phyloP scores from a whole-genome alignment of 23 tunicate species.

The Ascidia mentula region DNA sequence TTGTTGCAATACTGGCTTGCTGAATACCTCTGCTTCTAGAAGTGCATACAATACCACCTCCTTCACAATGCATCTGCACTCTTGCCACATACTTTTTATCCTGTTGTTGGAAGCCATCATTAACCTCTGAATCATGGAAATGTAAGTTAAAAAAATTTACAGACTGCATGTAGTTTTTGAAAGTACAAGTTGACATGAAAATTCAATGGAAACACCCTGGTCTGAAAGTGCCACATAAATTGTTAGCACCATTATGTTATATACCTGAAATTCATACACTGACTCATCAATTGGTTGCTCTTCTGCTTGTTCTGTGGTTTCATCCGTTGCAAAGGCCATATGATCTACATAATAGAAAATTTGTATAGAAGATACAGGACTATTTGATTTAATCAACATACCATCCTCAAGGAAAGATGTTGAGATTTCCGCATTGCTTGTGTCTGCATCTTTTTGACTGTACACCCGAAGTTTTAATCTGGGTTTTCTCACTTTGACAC shows the following conservation, averaged over 20 bases:
- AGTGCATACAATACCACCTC: neutral
- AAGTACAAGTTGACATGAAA: no score
- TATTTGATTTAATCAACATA: no score
- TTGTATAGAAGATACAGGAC: no score
- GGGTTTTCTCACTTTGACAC: constrained; percentile 50
- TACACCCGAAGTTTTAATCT: constrained; percentile 81
- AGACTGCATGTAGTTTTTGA: no score
- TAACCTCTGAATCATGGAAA: neutral
- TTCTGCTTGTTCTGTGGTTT: constrained; percentile 18
- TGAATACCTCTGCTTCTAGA: neutral
- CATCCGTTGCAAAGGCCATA: constrained; percentile 10
- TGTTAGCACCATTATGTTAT: neutral
- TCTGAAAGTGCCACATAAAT: no score
- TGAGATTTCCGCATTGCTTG: neutral
- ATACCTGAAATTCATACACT: constrained; percentile 95
- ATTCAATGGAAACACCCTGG: no score
- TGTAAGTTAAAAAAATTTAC: neutral
- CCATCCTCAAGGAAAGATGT: constrained; percentile 23
- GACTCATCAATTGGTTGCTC: constrained; percentile 76
- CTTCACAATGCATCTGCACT: neutral
- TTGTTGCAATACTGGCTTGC: no score
- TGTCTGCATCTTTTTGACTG: constrained; percentile 76
- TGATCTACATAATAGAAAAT: neutral
- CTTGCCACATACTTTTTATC: neutral
- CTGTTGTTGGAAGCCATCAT: neutral